Evolutionary conservation across 2,113 vertebrate species (phyloP).

Genomic region (Malaclemys terrapin): DNA sequence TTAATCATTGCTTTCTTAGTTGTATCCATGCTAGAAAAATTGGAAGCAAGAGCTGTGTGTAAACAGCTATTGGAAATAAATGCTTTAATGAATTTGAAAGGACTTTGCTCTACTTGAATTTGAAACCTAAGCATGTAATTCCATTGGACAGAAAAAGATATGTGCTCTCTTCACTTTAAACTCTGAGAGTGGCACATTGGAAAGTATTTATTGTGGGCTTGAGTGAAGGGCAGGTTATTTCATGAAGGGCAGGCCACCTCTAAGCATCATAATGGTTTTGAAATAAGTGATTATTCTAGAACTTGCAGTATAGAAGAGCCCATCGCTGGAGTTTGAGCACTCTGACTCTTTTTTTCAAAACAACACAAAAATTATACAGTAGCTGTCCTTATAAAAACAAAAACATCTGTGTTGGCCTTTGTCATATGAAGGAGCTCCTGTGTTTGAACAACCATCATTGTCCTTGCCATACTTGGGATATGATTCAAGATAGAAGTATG

Average conservation of each 20-base stretch:
- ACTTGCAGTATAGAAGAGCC: not conserved
- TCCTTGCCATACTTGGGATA: not conserved
- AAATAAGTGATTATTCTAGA: conserved; percentile 2
- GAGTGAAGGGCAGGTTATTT: not conserved
- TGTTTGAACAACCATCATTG: not conserved
- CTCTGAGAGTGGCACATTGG: not conserved
- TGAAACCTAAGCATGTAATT: not conserved
- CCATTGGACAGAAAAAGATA: not conserved
- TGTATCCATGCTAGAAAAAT: conserved; percentile 27
- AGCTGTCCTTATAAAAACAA: not conserved
- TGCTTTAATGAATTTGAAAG: conserved; percentile 5
- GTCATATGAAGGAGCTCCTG: not conserved
- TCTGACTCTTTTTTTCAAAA: conserved; percentile 34
- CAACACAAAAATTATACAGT: conserved; percentile 3
- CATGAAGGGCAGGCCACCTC: not conserved
- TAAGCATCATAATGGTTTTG: not conserved
- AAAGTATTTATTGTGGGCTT: not conserved
- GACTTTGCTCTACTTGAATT: not conserved
- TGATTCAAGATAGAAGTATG: not conserved
- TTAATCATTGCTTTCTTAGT: conserved; percentile 80
- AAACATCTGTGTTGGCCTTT: not conserved
- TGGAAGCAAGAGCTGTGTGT: conserved; percentile 2
- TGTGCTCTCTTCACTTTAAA: conserved; percentile 4
- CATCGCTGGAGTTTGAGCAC: conserved; percentile 13
- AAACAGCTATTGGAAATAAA: conserved; percentile 29